Conservation (phyloP, 2,797 vertebrate species). For the Chromis chromis region DNA sequence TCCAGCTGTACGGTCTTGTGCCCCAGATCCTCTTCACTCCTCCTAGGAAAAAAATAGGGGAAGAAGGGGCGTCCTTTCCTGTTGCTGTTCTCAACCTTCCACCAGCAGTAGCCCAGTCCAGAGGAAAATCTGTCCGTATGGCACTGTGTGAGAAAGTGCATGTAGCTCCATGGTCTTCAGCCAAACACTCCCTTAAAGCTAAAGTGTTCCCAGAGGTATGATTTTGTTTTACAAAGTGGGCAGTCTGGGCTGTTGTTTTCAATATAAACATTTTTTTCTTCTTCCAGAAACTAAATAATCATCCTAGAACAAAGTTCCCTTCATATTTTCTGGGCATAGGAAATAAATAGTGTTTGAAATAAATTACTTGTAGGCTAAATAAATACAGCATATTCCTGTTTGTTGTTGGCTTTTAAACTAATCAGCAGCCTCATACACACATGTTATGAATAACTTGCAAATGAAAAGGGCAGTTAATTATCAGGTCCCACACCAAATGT, state of each 20-base stretch:
- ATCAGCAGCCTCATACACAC: constrained; percentile 55
- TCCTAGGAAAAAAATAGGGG: constrained; percentile 54
- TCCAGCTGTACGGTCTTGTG: constrained; percentile 84
- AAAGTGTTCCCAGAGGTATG: constrained; percentile 75
- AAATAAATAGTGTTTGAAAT: constrained; percentile 20
- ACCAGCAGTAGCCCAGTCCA: constrained; percentile 42
- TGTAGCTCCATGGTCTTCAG: constrained; percentile 63
- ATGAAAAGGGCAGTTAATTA: constrained; percentile 81
- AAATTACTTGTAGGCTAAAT: constrained; percentile 29
- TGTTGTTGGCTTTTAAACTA: constrained; percentile 62
- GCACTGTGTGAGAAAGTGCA: constrained; percentile 68
- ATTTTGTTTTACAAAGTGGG: constrained; percentile 20
- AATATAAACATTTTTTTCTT: constrained; percentile 15
- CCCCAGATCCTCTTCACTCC: constrained; percentile 85
- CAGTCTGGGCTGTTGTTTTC: constrained; percentile 2
- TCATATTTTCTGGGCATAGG: constrained; percentile 3
- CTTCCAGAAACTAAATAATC: background rate
- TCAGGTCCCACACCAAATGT: constrained; percentile 75
- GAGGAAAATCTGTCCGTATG: constrained; percentile 62
- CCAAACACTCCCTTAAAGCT: constrained; percentile 71
- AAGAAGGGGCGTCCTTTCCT: constrained; percentile 43
- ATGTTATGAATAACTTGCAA: constrained; percentile 54
- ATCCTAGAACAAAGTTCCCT: background rate
- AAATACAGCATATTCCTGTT: constrained; percentile 41
- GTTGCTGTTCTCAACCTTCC: constrained; percentile 50